Evolutionary conservation across 2,888 invertebrate species (phyloP).

Genomic region (Platynereis dumerilii): DNA sequence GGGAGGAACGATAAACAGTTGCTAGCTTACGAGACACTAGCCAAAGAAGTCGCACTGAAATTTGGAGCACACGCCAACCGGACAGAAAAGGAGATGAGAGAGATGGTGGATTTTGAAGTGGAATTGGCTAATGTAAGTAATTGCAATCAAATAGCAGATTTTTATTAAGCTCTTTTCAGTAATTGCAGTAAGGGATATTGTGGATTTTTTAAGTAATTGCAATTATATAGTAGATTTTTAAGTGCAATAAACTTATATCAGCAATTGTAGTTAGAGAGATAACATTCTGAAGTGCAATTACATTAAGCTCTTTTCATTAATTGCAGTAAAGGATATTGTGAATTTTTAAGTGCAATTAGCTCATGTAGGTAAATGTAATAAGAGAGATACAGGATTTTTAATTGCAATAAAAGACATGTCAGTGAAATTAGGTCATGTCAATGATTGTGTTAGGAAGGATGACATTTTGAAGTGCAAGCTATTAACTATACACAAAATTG

Average conservation of each 20-base stretch:
- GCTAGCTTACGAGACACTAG: constrained; percentile 86
- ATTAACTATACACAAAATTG: no score
- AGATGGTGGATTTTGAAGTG: constrained; percentile 85
- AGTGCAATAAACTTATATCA: not conserved
- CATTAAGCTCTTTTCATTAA: not conserved
- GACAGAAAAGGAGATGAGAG: constrained; percentile 73
- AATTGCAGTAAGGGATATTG: not conserved
- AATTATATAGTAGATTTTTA: not conserved
- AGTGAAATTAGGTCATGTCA: not conserved
- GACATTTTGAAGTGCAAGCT: not conserved
- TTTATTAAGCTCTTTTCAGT: not conserved
- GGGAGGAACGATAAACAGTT: constrained; percentile 62
- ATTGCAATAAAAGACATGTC: no score
- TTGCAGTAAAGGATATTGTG: not conserved
- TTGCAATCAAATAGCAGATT: not conserved
- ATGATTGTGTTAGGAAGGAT: not conserved
- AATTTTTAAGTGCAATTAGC: no score
- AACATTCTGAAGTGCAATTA: not conserved
- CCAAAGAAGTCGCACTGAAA: constrained; percentile 84
- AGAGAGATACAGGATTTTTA: no score
- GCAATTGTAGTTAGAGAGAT: not conserved
- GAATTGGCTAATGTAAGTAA: constrained; percentile 84
- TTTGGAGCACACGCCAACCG: constrained; percentile 76
- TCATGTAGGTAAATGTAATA: no score
- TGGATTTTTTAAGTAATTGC: no score